Conservation (phyloP, 2,113 vertebrate species). For the Corythornis vintsioides region DNA sequence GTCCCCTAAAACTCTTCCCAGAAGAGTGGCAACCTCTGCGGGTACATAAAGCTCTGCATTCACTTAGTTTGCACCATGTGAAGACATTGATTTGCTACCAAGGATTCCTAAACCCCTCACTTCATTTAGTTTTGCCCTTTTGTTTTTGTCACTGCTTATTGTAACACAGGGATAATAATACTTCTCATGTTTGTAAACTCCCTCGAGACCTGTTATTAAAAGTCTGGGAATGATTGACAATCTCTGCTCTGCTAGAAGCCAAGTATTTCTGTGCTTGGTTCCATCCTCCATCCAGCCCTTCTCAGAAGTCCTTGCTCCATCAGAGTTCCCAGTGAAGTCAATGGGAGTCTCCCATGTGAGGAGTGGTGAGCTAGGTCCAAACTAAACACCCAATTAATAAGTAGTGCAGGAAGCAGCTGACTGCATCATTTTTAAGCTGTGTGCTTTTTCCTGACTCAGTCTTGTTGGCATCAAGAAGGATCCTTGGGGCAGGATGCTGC, state of each 20-base stretch:
- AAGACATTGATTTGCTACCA: neutral
- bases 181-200: neutral
- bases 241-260: neutral
- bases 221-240: neutral
- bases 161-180: neutral
- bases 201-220: neutral
- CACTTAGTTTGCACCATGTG: neutral
- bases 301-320: neutral
- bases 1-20: neutral
- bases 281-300: neutral
- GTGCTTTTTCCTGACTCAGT: conserved; percentile 19
- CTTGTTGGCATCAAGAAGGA: neutral
- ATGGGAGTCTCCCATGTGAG: neutral
- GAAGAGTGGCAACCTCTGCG: neutral
- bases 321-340: conserved; percentile 8
- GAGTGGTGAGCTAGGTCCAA: conserved; percentile 31
- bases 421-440: neutral
- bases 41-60: neutral
- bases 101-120: neutral
- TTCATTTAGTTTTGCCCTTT: neutral
- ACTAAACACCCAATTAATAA: conserved; percentile 9
- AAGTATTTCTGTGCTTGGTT: neutral
- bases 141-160: neutral
- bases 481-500: neutral
- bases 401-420: conserved; percentile 5